Conservation (phyloP, 2,888 invertebrate species). For the Cabera pusaria region DNA sequence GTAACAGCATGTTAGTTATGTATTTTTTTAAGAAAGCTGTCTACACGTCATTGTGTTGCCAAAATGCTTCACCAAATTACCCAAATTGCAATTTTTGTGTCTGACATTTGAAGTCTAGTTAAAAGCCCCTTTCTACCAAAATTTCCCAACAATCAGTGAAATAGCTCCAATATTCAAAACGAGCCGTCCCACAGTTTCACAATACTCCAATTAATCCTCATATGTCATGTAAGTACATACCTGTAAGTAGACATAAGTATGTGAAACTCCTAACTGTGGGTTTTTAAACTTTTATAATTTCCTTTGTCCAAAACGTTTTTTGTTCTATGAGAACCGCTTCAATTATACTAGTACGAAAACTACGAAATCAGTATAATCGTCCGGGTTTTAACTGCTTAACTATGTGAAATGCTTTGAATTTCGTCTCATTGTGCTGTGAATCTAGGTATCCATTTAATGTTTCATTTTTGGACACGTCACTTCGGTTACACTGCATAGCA, state of each 20-base stretch:
- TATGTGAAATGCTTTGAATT: slow-evolving; percentile 73
- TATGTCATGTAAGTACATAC: slow-evolving; percentile 75
- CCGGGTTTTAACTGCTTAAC: slow-evolving; percentile 77
- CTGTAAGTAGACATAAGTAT: slow-evolving; percentile 71
- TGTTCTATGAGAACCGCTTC: slow-evolving; percentile 80
- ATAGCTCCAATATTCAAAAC: slow-evolving; percentile 22
- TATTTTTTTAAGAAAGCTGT: no score
- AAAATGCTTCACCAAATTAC: no score
- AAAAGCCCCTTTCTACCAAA: slow-evolving; percentile 6
- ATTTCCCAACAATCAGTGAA: slow-evolving; percentile 33
- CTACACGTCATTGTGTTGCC: no score
- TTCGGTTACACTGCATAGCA: slow-evolving; percentile 15
- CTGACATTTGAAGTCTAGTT: background rate
- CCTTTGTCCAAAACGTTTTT: slow-evolving; percentile 77
- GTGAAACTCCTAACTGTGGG: slow-evolving; percentile 72
- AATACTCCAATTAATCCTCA: slow-evolving; percentile 71
- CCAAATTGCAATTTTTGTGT: slow-evolving; percentile 2
- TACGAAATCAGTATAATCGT: slow-evolving; percentile 76
- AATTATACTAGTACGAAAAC: slow-evolving; percentile 67
- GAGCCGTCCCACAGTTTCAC: slow-evolving; percentile 49
- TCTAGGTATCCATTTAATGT: slow-evolving; percentile 22
- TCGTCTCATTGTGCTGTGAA: slow-evolving; percentile 64
- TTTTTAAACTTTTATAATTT: slow-evolving; percentile 74
- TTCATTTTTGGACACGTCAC: slow-evolving; percentile 21
- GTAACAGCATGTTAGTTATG: no score